These are phyloP conservation scores for Dolichomitus sp. DNA, from an alignment of 2,888 invertebrate species.

Conservation along the genomic window DNA sequence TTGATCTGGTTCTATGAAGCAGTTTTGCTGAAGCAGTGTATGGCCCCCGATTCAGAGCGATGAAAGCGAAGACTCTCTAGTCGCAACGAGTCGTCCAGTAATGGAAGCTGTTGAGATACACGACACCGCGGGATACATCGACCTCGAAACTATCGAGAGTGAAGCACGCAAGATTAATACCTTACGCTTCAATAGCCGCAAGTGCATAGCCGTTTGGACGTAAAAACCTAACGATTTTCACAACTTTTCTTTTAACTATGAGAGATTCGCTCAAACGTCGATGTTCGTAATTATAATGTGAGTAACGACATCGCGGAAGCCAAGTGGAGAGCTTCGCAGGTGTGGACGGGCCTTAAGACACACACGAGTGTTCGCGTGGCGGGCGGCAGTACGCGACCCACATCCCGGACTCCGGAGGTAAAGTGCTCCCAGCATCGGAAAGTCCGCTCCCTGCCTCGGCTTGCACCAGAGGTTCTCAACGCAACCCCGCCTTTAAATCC, in stretches of 20 bases:
- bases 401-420: slow-evolving; percentile 82
- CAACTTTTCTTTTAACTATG: slow-evolving; percentile 9
- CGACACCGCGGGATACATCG: slow-evolving; percentile 79
- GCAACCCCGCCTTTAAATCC: slow-evolving; percentile 81
- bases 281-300: slow-evolving; percentile 43
- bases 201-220: slow-evolving; percentile 22
- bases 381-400: slow-evolving; percentile 84
- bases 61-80: slow-evolving; percentile 85
- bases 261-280: slow-evolving; percentile 29
- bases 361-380: slow-evolving; percentile 80
- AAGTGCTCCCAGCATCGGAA: slow-evolving; percentile 78
- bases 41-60: slow-evolving; percentile 70
- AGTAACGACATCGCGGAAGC: slow-evolving; percentile 59
- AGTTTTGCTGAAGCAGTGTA: slow-evolving; percentile 13
- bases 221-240: slow-evolving; percentile 11
- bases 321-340: slow-evolving; percentile 23
- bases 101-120: slow-evolving; percentile 71
- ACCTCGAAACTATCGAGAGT: slow-evolving; percentile 85
- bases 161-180: slow-evolving; percentile 77
- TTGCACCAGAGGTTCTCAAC: slow-evolving; percentile 82
- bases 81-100: slow-evolving; percentile 64
- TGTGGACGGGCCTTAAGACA: slow-evolving; percentile 61
- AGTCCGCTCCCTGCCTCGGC: slow-evolving; percentile 77
- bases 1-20: slow-evolving; percentile 80
- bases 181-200: slow-evolving; percentile 57